Evolutionary conservation across 2,888 invertebrate species (phyloP).

Genomic region (Nomada ruficornis): DNA sequence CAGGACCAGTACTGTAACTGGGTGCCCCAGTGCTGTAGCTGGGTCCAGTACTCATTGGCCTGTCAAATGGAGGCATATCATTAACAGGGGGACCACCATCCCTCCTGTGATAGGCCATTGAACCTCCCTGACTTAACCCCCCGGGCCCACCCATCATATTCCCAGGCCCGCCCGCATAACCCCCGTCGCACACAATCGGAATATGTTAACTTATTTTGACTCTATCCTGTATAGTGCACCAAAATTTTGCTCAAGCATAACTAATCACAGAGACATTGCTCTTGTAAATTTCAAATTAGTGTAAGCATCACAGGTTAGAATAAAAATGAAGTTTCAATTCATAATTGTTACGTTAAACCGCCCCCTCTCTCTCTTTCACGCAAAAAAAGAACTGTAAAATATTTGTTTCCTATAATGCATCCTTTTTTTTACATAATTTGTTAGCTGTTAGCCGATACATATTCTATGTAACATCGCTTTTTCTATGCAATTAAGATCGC

Average conservation of each 20-base stretch:
- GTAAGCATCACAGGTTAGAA: constrained; percentile 64
- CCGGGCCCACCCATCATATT: constrained; percentile 71
- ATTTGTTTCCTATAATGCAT: neutral
- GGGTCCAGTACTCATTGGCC: constrained; percentile 80
- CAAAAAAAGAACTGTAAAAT: neutral
- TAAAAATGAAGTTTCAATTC: constrained; percentile 65
- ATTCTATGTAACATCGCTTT: too few relatives aligned
- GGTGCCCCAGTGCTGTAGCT: constrained; percentile 80
- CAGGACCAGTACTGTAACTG: constrained; percentile 82
- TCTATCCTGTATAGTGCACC: constrained; percentile 57
- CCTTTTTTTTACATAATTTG: too few relatives aligned
- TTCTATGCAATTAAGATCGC: too few relatives aligned
- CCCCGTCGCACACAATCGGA: constrained; percentile 68
- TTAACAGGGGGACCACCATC: constrained; percentile 70
- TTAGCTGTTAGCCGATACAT: too few relatives aligned
- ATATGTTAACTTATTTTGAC: constrained; percentile 67
- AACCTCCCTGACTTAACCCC: constrained; percentile 69
- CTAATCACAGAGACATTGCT: constrained; percentile 8
- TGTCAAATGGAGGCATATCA: constrained; percentile 74
- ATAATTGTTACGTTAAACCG: constrained; percentile 10
- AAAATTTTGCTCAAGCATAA: constrained; percentile 35
- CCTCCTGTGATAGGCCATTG: constrained; percentile 62
- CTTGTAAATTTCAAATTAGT: constrained; percentile 24
- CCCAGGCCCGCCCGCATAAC: constrained; percentile 71
- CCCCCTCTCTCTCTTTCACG: neutral